Conservation (phyloP, 2,113 vertebrate species). For the Camelus dromedarius region DNA sequence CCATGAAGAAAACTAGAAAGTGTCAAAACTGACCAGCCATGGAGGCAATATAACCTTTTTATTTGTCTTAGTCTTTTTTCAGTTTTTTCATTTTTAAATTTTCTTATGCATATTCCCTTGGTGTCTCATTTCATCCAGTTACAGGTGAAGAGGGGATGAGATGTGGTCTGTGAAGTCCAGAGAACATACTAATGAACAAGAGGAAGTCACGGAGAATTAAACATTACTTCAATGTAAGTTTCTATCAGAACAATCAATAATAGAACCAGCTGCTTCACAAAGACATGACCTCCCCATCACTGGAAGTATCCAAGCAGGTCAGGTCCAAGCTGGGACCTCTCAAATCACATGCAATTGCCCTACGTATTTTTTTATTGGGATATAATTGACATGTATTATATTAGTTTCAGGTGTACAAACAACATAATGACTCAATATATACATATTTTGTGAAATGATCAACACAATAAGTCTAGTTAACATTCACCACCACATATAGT, state of each 20-base stretch:
- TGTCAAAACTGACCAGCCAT: neutral
- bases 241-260: neutral
- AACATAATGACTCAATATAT: neutral
- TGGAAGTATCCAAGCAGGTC: neutral
- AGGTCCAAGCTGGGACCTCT: neutral
- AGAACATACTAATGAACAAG: neutral
- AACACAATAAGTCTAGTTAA: neutral
- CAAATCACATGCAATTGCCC: neutral
- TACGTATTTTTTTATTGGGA: neutral
- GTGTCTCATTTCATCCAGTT: neutral
- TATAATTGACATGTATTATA: neutral
- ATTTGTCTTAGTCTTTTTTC: neutral
- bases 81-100: neutral
- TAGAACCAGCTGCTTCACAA: neutral
- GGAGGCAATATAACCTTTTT: neutral
- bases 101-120: neutral
- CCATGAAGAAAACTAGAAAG: constrained; percentile 1
- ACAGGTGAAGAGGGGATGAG: neutral
- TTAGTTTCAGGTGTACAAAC: neutral
- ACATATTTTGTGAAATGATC: neutral
- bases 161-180: neutral
- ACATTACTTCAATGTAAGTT: neutral
- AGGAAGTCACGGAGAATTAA: neutral
- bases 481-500: neutral
- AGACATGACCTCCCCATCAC: neutral